These are phyloP conservation scores for Coleophora deauratella DNA, from an alignment of 2,888 invertebrate genomes.

Conservation along the genomic window DNA sequence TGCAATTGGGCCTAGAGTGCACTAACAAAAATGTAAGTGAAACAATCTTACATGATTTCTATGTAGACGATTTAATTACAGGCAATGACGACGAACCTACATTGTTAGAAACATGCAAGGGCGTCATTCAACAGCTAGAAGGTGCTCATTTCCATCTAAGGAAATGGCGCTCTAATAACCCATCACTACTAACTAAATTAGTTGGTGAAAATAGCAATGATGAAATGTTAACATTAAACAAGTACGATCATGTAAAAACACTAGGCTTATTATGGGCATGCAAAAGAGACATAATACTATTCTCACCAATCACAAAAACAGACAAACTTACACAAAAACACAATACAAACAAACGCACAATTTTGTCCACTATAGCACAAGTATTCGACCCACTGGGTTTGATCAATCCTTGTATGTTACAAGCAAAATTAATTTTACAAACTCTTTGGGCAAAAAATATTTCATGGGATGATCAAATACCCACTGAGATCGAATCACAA, in stretches of 20 bases:
- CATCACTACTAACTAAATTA: slow-evolving; percentile 5
- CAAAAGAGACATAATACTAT: slow-evolving; percentile 9
- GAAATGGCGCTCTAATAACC: slow-evolving; percentile 21
- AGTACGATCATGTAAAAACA: slow-evolving; percentile 10
- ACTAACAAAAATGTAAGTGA: slow-evolving; percentile 11
- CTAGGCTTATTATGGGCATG: slow-evolving; percentile 16
- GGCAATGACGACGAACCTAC: slow-evolving; percentile 11
- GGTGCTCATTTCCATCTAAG: slow-evolving; percentile 18
- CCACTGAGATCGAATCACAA: background rate
- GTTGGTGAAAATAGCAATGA: background rate
- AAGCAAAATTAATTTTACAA: slow-evolving; percentile 10
- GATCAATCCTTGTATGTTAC: slow-evolving; percentile 3
- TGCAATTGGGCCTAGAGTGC: slow-evolving; percentile 18
- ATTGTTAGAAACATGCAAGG: slow-evolving; percentile 3
- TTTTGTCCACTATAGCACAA: slow-evolving; percentile 8
- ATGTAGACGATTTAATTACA: slow-evolving; percentile 21
- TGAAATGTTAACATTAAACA: slow-evolving; percentile 11
- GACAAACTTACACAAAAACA: background rate
- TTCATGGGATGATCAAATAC: slow-evolving; percentile 9
- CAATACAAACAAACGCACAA: background rate
- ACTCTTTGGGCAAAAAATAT: slow-evolving; percentile 7
- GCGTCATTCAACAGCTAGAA: slow-evolving; percentile 12
- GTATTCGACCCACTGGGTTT: slow-evolving; percentile 13
- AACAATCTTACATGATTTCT: slow-evolving; percentile 20
- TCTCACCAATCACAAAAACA: background rate